Percentiles rank a stretch among this genome's conserved stretches.
Conservation (phyloP, 2,113 vertebrate genomes). For the Bujurquina vittata region DNA sequence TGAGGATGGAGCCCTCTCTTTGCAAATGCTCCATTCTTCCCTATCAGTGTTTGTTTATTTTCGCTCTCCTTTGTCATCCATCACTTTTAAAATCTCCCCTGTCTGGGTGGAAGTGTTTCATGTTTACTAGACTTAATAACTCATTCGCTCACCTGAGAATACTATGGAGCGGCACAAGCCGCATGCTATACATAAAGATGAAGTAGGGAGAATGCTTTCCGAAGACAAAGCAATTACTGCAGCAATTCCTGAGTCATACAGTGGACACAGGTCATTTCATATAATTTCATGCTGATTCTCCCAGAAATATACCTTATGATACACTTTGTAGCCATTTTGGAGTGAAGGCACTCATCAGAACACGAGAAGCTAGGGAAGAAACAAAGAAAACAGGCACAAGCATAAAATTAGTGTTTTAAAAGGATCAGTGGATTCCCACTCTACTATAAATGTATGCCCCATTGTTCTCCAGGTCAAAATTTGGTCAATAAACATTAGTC, state of each 20-base stretch:
- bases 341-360: neutral
- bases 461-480: neutral
- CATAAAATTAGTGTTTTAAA: neutral
- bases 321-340: neutral
- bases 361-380: neutral
- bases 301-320: constrained; percentile 35
- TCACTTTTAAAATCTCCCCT: constrained; percentile 43
- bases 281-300: constrained; percentile 46
- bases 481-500: neutral
- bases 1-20: neutral
- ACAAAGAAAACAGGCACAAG: neutral
- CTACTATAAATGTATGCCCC: neutral
- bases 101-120: constrained; percentile 33
- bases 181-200: constrained; percentile 57
- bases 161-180: constrained; percentile 20
- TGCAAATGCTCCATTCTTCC: constrained; percentile 35
- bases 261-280: constrained; percentile 52
- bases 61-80: constrained; percentile 71
- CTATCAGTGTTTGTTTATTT: constrained; percentile 71
- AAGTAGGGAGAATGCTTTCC: constrained; percentile 20
- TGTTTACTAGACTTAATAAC: constrained; percentile 63
- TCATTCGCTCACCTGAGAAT: constrained; percentile 56
- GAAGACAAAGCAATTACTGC: constrained; percentile 62
- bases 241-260: constrained; percentile 44
- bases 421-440: neutral